Percentiles rank a stretch among this genome's conserved stretches.
Evolutionary conservation across 2,888 invertebrate species (phyloP).

Genomic region (Hirudinaria manillensis): DNA sequence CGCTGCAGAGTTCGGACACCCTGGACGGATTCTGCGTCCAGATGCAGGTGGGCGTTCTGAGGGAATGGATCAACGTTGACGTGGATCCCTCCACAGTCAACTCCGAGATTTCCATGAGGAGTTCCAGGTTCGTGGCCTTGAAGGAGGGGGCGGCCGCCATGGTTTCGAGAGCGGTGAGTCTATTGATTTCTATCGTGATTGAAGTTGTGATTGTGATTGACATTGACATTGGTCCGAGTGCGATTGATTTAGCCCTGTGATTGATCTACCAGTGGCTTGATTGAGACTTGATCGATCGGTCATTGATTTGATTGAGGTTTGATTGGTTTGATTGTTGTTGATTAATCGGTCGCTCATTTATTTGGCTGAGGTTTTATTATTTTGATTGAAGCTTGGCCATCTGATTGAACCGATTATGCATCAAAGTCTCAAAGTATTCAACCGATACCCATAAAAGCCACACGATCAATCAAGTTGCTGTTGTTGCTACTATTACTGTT

Average conservation of each 20-base stretch:
- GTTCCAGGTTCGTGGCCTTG: slow-evolving; percentile 4
- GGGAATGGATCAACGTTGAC: slow-evolving; percentile 28
- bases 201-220: background rate
- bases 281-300: background rate
- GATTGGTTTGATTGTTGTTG: background rate
- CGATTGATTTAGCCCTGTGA: background rate
- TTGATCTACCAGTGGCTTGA: no score
- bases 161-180: slow-evolving; percentile 20
- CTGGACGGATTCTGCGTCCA: slow-evolving; percentile 28
- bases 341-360: background rate
- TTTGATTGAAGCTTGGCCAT: no score
- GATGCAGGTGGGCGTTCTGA: slow-evolving; percentile 26
- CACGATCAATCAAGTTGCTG: no score
- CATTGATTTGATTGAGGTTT: no score
- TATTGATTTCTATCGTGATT: background rate
- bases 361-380: background rate
- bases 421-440: no score
- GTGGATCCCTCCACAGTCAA: background rate
- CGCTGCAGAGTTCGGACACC: background rate
- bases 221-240: no score
- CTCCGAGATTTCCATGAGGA: background rate
- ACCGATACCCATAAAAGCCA: no score
- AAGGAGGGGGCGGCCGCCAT: slow-evolving; percentile 20
- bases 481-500: no score
- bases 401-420: no score